Base-by-base conservation (phyloP, 2,888 invertebrate genomes). In the Drosophila prostipennis region DNA sequence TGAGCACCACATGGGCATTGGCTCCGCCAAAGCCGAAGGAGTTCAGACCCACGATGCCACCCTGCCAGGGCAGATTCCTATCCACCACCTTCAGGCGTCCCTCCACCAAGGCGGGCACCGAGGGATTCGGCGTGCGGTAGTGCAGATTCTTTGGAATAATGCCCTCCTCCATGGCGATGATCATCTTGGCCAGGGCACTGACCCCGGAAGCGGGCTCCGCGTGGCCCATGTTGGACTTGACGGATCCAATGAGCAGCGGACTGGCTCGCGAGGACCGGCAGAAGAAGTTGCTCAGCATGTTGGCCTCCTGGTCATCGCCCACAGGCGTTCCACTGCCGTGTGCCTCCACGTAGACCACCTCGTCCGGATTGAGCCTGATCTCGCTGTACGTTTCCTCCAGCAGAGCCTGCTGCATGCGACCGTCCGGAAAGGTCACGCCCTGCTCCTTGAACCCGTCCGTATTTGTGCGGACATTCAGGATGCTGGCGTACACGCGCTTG, bases 11-110 rank as follows among this genome's bases (percentile, higher is more conserved):
- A 92, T 98, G 98, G 19, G 96, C 98, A 92, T 98, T 98, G 51
- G 98, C 97, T 56, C 99, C 99, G 68, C 99, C 99, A 93, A 99
- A 99, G n/a, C 99, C 99, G 92, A 99, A 99, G 11, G 98, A 98
- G 93, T 99, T 99, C 37, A 99, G 92, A 13, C 96, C 98, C 40
- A 97, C 95, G 72, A 97, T 94, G 11, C 98, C 98, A 55, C 98
- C 98, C 60, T 96, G 94, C 96, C 97, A 98, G 34, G 95, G 94
- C 64, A 94, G 95, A 87, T 96, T 95, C 89, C 95, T 94, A 76
- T 96, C 94, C 14, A 99, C 96, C 46, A 99, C 98, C 93, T 97
- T 95, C n/a, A 99, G 93, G 43, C 96, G 93, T 0, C 99, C 99
- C 90, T 99, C 98, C 72, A 92, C 92, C 51, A 99, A 93, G 10